phyloP scores from a whole-genome alignment of 2,113 vertebrate species.

The Lontra canadensis region DNA sequence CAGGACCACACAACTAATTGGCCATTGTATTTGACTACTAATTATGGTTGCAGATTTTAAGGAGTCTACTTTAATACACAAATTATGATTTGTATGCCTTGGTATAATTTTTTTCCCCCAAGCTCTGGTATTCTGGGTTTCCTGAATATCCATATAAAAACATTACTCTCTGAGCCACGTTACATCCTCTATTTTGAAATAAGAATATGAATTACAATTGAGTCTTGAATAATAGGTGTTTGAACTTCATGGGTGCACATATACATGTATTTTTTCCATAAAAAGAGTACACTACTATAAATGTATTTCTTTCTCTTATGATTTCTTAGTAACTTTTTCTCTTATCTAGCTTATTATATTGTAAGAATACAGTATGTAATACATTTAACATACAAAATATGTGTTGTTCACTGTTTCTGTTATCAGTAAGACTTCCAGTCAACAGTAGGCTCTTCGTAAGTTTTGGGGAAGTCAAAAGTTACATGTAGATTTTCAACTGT shows the following conservation, averaged over 20 bases:
- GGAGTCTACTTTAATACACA: not conserved
- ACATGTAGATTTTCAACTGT: not conserved
- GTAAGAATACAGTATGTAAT: not conserved
- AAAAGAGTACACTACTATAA: not conserved
- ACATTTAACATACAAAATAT: not conserved
- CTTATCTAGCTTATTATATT: not conserved
- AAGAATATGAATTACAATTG: conserved; percentile 24
- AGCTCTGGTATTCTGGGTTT: not conserved
- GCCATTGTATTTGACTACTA: not conserved
- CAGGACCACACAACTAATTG: not conserved
- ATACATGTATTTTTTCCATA: not conserved
- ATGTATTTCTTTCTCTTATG: not conserved
- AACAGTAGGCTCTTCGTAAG: not conserved
- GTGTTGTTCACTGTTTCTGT: not conserved
- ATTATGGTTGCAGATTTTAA: not conserved
- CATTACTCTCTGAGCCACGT: not conserved
- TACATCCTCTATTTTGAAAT: conserved; percentile 49
- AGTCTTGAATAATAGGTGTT: not conserved
- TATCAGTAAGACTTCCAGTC: not conserved
- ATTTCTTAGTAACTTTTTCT: not conserved
- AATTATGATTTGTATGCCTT: not conserved
- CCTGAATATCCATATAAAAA: conserved; percentile 16
- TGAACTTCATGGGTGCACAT: not conserved
- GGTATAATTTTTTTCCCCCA: not conserved
- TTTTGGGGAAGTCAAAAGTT: not conserved